These are phyloP conservation scores for Vireo griseus DNA, from an alignment of 2,797 vertebrate genomes.

Conservation along the genomic window DNA sequence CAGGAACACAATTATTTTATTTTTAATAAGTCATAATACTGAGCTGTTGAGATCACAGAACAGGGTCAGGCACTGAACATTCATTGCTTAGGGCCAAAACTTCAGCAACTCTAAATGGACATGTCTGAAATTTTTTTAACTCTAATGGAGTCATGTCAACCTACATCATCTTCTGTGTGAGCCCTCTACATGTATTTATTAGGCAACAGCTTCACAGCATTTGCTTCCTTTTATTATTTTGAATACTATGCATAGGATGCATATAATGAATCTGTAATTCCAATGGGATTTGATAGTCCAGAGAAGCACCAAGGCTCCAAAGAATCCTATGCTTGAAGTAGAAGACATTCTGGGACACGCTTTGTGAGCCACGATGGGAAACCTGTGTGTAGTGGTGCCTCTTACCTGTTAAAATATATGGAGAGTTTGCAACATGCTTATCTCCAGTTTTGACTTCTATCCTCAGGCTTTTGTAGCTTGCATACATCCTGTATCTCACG, in stretches of 20 bases:
- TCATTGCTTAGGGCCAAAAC: neutral
- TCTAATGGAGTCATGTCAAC: neutral
- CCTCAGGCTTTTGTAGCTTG: conserved; percentile 86
- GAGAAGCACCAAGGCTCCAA: neutral
- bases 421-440: conserved; percentile 85
- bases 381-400: neutral
- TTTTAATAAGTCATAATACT: neutral
- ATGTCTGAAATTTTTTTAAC: neutral
- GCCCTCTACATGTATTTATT: neutral
- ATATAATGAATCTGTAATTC: neutral
- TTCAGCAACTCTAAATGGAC: neutral
- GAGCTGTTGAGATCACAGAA: neutral
- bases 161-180: neutral
- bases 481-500: conserved; percentile 94
- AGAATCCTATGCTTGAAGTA: neutral
- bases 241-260: fast-evolving
- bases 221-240: neutral
- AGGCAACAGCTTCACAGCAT: neutral
- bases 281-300: neutral
- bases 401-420: conserved; percentile 89
- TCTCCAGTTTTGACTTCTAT: conserved; percentile 81
- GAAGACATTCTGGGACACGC: neutral
- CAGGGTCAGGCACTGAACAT: neutral
- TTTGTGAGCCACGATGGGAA: neutral
- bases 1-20: neutral